Conservation (phyloP, 1,140 invertebrate genomes). For the Solen grandis region DNA sequence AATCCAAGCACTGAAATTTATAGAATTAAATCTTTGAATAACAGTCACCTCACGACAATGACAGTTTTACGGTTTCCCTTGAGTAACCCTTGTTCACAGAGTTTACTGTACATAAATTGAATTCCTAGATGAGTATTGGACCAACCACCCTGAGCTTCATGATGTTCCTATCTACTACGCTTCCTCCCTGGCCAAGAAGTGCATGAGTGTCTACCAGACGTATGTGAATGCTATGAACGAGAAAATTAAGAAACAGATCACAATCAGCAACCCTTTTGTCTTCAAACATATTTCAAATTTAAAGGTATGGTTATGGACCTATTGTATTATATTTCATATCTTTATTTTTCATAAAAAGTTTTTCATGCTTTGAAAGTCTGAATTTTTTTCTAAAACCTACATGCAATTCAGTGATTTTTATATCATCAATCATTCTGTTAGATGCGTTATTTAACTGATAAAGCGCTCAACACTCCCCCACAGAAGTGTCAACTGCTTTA, state of each 20-base stretch:
- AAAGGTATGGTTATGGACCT: constrained; percentile 86
- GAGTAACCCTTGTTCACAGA: no score
- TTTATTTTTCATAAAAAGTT: not conserved
- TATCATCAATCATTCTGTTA: no score
- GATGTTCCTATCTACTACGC: constrained; percentile 99
- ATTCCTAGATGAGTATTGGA: constrained; percentile 99
- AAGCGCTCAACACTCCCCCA: no score
- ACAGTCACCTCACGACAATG: no score
- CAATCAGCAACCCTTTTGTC: constrained; percentile 99
- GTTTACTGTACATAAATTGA: no score
- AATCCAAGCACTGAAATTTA: no score
- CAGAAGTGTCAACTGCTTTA: no score
- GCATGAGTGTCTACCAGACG: constrained; percentile 99
- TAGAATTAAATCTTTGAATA: no score
- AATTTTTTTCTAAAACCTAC: not conserved
- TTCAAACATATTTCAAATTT: constrained; percentile 99
- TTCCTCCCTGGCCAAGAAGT: constrained; percentile 99
- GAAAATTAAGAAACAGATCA: constrained; percentile 96
- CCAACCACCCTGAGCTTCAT: constrained; percentile 97
- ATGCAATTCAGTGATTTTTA: no score
- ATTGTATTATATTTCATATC: no score
- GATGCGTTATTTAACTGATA: no score
- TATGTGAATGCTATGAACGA: constrained; percentile 99
- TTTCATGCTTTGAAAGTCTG: not conserved
- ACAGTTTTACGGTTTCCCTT: no score